These are phyloP conservation scores for Periophthalmus modestus DNA, from an alignment of 2,113 vertebrate species.

Conservation along the genomic window DNA sequence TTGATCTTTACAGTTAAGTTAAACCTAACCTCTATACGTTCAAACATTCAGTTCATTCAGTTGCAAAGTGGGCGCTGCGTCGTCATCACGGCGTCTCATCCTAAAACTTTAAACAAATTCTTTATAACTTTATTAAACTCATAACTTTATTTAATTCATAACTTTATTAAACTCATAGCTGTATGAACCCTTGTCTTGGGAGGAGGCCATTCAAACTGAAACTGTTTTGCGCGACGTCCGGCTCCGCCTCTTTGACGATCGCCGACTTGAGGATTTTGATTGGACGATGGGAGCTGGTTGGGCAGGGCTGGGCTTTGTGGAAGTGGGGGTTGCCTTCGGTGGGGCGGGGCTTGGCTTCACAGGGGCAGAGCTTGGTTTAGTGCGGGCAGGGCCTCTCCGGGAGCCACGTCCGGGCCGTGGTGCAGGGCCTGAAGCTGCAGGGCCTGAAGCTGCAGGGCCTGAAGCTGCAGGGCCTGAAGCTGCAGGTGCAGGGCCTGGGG, in stretches of 20 bases:
- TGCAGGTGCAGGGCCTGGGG: neutral
- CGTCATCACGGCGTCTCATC: neutral
- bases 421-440: constrained; percentile 39
- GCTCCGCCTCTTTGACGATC: constrained; percentile 53
- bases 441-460: neutral
- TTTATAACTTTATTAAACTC: neutral
- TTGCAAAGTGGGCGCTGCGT: neutral
- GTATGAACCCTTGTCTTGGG: too few relatives aligned
- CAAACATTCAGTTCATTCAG: too few relatives aligned
- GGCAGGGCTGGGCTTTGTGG: constrained; percentile 21
- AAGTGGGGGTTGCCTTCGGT: neutral
- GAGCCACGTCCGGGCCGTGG: constrained; percentile 22
- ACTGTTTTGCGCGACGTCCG: constrained; percentile 54
- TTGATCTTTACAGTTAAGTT: too few relatives aligned
- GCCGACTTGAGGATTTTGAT: constrained; percentile 27
- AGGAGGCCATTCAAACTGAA: neutral
- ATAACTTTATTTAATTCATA: neutral
- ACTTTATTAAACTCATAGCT: neutral
- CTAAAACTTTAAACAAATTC: neutral
- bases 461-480: neutral
- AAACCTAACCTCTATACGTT: too few relatives aligned
- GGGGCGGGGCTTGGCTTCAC: constrained; percentile 2
- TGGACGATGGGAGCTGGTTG: constrained; percentile 26
- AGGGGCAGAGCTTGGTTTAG: neutral
- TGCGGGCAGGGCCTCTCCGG: constrained; percentile 22